phyloP scores from a whole-genome alignment of 2,113 vertebrate genomes.

The Brachyistius frenatus region DNA sequence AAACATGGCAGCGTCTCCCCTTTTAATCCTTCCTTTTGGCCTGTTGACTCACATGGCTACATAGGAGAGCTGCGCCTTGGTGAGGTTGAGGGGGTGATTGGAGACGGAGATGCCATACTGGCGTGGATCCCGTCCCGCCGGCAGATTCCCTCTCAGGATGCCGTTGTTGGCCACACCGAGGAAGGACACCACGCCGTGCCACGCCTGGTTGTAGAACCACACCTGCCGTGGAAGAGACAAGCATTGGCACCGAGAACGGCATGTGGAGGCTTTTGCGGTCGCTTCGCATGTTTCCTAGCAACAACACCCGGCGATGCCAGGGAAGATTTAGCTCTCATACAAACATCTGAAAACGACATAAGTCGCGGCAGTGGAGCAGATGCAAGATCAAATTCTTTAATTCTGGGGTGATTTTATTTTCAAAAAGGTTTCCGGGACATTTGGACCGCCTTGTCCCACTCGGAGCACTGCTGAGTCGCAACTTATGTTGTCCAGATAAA shows the following conservation, averaged over 20 bases:
- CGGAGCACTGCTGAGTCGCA: not conserved
- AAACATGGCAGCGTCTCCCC: not conserved
- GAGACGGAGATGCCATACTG: constrained; percentile 91
- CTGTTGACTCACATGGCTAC: constrained; percentile 88
- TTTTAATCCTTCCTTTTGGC: not conserved
- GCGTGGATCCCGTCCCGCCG: constrained; percentile 82
- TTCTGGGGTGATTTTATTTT: not conserved
- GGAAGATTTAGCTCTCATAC: not conserved
- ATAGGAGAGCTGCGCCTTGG: constrained; percentile 94
- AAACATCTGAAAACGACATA: not conserved
- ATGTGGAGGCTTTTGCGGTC: not conserved
- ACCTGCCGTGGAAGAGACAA: constrained; percentile 83
- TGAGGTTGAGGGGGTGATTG: constrained; percentile 96
- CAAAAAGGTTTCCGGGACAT: not conserved
- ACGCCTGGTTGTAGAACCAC: constrained; percentile 98
- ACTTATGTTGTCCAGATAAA: not conserved
- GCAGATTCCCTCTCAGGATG: constrained; percentile 91
- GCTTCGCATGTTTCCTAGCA: constrained; percentile 57
- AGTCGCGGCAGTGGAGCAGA: not conserved
- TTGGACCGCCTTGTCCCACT: not conserved
- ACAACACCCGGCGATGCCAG: constrained; percentile 24
- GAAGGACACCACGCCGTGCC: constrained; percentile 93
- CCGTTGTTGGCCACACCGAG: constrained; percentile 94
- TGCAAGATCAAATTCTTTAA: not conserved
- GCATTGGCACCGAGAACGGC: constrained; percentile 1